Evolutionary conservation across 2,113 vertebrate species (phyloP), one percentile per base, ranked within the genome.

Genomic region (Dicaeum eximium): DNA sequence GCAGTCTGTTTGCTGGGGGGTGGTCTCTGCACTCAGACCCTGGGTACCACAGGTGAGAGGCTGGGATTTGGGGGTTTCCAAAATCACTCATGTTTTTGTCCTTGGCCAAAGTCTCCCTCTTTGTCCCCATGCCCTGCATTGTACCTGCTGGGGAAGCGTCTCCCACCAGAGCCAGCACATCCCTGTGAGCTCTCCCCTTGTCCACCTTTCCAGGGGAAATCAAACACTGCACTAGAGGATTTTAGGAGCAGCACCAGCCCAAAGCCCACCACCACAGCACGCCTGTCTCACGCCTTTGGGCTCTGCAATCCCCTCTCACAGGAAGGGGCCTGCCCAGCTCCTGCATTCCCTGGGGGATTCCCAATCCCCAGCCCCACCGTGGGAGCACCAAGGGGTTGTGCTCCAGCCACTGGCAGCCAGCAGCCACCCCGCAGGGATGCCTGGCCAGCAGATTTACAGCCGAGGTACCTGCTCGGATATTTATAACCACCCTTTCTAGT

Each of bases 391-490:
- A 2, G 21, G 83, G 90, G 45, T 81, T 94, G 80, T 96, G 80
- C 67, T 86, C 17, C 4, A 15, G 74, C 18, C 30, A 0, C 70
- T 53, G 87, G 91, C 82, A 80, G 78, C 90, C 11, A 15, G 73
- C 20, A n/a, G 74, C 79, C 1, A 1, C 91, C 75, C 84, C 4
- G 0, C 2, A 0, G 92, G 90, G 71, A 85, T 93, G 82, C 81
- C 66, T 73, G 0, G 56, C 60, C 23, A 2, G 90, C 81, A 91
- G 88, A 81, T 97, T 97, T 97, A 94, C 38, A 10, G 80, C 86
- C 51, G 14, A 95, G 95, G 89, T 96, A 97, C 96, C 94, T 96
- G 95, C 93, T 95, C 58, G 6, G 86, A 88, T 95, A 94, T 97
- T 97, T 97, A 95, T 94, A 95, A 81, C 95, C 91, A 13, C 31